Evolutionary conservation across 2,888 invertebrate species (phyloP).

Genomic region (Creontiades dilutus): DNA sequence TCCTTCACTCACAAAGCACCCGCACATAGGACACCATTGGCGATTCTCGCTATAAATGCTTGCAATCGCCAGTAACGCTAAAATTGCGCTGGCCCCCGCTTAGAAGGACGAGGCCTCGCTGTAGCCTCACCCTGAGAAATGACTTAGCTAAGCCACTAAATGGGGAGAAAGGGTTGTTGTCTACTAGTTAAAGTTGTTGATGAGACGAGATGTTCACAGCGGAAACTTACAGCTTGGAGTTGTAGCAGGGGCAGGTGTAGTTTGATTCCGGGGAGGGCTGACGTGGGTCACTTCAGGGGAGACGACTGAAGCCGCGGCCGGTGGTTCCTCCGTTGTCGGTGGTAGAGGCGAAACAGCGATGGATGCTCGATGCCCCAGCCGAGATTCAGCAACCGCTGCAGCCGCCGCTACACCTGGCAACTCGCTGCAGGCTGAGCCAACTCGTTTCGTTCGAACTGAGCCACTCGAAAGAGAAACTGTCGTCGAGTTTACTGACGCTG

Average conservation of each 20-base stretch:
- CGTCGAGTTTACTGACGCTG: constrained; percentile 60
- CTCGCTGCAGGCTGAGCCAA: constrained; percentile 61
- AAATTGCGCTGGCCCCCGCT: too few relatives aligned
- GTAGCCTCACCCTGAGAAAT: too few relatives aligned
- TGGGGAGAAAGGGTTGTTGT: too few relatives aligned
- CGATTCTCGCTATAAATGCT: too few relatives aligned
- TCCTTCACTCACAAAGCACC: too few relatives aligned
- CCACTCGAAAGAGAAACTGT: constrained; percentile 61
- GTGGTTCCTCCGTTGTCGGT: constrained; percentile 68
- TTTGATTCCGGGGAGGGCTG: constrained; percentile 61
- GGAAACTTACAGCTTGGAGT: constrained; percentile 61
- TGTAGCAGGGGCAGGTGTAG: constrained; percentile 34
- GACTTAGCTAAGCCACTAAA: too few relatives aligned
- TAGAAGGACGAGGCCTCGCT: too few relatives aligned
- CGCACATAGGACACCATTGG: too few relatives aligned
- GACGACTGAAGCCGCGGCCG: constrained; percentile 61
- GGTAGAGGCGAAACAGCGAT: constrained; percentile 61
- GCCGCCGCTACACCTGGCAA: constrained; percentile 1
- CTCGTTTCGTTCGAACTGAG: constrained; percentile 59
- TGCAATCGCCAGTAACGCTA: too few relatives aligned
- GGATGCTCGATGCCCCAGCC: constrained; percentile 51
- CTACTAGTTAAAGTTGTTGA: too few relatives aligned
- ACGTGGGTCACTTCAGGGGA: constrained; percentile 63
- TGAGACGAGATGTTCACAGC: too few relatives aligned
- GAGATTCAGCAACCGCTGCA: not conserved